Percentiles rank a stretch among this genome's conserved stretches.
Evolutionary conservation across 2,113 vertebrate genomes (phyloP).

Genomic region (Microcebus murinus): DNA sequence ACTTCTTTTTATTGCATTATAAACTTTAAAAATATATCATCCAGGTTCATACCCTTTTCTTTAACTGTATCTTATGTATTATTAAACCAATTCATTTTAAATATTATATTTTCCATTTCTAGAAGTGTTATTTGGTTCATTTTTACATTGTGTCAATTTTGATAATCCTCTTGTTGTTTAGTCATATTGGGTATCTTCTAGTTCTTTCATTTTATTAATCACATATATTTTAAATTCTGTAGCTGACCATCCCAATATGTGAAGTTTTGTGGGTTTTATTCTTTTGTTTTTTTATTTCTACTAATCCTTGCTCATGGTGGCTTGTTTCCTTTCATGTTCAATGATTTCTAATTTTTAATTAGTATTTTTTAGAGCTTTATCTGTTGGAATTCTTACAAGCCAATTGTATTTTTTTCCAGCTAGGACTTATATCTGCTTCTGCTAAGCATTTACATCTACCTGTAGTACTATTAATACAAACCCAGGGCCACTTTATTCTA

Average conservation of each 20-base stretch:
- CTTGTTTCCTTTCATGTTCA: background rate
- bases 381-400: background rate
- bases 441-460: background rate
- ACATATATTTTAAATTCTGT: background rate
- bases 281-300: background rate
- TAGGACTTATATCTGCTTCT: background rate
- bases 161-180: background rate
- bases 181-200: background rate
- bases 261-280: background rate
- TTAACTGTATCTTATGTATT: background rate
- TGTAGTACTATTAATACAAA: background rate
- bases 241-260: background rate
- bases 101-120: background rate
- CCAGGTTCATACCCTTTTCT: background rate
- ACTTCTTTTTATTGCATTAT: background rate
- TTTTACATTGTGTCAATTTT: background rate
- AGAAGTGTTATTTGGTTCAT: background rate
- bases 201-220: background rate
- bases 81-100: background rate
- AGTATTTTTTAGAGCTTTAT: background rate
- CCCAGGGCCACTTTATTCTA: background rate
- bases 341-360: background rate
- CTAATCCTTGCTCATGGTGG: background rate
- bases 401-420: background rate
- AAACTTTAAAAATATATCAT: background rate